Conservation (phyloP, 2,888 invertebrate genomes). For the Pilophorus perplexus region DNA sequence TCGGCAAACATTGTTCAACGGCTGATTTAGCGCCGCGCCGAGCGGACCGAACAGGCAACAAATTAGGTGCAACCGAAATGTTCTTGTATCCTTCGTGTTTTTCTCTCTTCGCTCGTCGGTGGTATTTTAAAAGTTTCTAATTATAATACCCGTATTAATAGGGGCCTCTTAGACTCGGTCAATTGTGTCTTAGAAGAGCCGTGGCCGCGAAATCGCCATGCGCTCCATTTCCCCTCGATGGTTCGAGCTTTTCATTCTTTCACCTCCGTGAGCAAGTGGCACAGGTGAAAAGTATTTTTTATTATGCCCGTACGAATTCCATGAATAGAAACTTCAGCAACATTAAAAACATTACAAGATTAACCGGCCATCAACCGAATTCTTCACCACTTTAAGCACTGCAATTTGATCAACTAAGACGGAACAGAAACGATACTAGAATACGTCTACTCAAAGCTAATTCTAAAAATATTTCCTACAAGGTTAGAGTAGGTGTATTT, state of each 20-base stretch:
- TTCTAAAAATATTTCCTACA: no score
- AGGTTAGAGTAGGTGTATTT: no score
- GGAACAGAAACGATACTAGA: no score
- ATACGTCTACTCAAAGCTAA: no score
- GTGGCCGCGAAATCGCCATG: constrained; percentile 17
- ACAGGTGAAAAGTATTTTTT: not conserved
- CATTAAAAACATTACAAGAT: no score
- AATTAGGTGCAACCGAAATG: not conserved
- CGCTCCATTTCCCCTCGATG: constrained; percentile 26
- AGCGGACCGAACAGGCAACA: not conserved
- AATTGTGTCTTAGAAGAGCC: constrained; percentile 13
- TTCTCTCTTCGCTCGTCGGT: no score
- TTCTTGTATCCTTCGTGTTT: not conserved
- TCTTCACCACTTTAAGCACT: no score
- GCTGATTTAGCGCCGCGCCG: constrained; percentile 7
- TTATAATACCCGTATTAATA: constrained; percentile 11
- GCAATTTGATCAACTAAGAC: no score
- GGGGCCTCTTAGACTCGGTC: constrained; percentile 8
- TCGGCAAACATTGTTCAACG: constrained; percentile 5
- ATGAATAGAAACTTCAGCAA: no score
- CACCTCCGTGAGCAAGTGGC: constrained; percentile 18
- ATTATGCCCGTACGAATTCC: no score
- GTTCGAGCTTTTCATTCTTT: constrained; percentile 14
- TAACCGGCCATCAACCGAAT: no score
- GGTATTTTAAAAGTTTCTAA: constrained; percentile 2